Conservation (phyloP, 2,797 vertebrate species). For the Peromyscus attwateri region DNA sequence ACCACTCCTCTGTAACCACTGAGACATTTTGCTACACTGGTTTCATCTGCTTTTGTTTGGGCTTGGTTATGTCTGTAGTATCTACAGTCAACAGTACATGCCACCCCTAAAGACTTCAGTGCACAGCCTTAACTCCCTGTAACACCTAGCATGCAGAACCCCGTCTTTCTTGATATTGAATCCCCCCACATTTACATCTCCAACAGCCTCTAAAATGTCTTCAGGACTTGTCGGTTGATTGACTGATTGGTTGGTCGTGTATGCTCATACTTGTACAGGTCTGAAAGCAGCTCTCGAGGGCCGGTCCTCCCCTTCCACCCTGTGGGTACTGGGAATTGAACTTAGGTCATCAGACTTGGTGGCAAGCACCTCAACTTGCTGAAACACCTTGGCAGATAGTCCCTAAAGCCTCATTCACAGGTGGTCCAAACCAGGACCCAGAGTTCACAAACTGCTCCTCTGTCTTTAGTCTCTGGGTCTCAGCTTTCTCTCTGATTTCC, state of each 20-base stretch:
- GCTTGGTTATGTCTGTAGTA: background rate
- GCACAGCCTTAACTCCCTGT: background rate
- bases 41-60: background rate
- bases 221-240: background rate
- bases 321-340: background rate
- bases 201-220: background rate
- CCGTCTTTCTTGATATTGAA: background rate
- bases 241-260: background rate
- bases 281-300: background rate
- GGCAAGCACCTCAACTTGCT: background rate
- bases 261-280: background rate
- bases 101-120: background rate
- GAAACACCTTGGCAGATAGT: background rate
- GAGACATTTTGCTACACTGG: background rate
- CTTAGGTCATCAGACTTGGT: background rate
- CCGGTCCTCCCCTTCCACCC: background rate
- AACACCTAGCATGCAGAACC: background rate
- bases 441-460: background rate
- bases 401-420: background rate
- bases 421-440: background rate
- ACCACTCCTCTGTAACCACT: background rate
- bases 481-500: rapidly evolving
- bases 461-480: background rate
- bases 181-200: background rate
- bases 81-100: background rate